Evolutionary conservation across 2,113 vertebrate species (phyloP).

Genomic region (Poeciliopsis prolifica): DNA sequence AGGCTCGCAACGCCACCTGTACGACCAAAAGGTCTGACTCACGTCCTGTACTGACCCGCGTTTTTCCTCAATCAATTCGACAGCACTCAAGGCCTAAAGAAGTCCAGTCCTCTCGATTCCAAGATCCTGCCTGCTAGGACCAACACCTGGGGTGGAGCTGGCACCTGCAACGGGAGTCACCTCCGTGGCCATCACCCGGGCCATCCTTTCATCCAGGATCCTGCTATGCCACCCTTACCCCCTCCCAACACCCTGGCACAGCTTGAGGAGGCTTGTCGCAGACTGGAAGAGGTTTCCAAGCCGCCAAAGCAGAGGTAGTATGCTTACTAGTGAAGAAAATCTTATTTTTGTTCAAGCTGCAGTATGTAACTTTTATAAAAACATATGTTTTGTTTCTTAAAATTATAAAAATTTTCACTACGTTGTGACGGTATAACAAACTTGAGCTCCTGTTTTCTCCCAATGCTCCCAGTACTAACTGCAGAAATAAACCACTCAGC

Average conservation of each 20-base stretch:
- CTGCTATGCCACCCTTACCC: conserved; percentile 85
- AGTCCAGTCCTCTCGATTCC: conserved; percentile 80
- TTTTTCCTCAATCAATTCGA: not conserved
- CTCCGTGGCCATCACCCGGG: conserved; percentile 80
- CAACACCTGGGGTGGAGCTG: conserved; percentile 78
- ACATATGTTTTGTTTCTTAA: too few relatives aligned
- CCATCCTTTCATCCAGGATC: conserved; percentile 88
- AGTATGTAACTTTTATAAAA: too few relatives aligned
- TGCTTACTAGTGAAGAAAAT: not conserved
- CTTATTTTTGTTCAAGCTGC: not conserved
- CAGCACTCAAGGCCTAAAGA: conserved; percentile 87
- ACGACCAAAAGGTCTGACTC: too few relatives aligned
- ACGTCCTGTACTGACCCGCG: not conserved
- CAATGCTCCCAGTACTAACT: too few relatives aligned
- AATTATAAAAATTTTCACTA: too few relatives aligned
- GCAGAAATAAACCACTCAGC: too few relatives aligned
- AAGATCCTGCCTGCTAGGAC: conserved; percentile 72
- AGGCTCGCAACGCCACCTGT: not conserved
- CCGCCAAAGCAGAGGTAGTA: conserved; percentile 87
- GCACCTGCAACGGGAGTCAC: conserved; percentile 71
- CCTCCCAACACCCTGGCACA: conserved; percentile 94
- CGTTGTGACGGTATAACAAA: too few relatives aligned
- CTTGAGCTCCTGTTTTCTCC: too few relatives aligned
- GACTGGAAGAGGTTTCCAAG: conserved; percentile 92
- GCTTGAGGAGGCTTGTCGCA: conserved; percentile 94